A percentile compares a stretch with the other conserved stretches of the same genome.
These are phyloP conservation scores for Pomatorhinus ruficollis DNA, from an alignment of 2,113 vertebrate species.

Conservation along the genomic window DNA sequence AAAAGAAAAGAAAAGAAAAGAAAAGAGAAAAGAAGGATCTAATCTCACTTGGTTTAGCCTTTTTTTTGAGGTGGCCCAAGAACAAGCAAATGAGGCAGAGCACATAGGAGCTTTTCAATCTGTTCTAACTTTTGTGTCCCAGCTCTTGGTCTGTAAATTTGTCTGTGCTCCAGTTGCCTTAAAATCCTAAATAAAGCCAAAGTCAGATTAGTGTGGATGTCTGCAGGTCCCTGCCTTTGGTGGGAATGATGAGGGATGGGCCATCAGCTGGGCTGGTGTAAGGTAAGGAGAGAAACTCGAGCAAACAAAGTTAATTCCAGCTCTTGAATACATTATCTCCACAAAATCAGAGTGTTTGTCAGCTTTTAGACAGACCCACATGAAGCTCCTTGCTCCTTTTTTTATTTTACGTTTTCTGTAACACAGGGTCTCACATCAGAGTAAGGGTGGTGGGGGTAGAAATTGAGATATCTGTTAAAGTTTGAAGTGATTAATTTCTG, in stretches of 20 bases:
- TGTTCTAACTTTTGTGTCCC: neutral
- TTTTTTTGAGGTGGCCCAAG: neutral
- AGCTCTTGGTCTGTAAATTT: neutral
- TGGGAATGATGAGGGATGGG: neutral
- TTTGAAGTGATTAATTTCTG: neutral
- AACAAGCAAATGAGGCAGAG: neutral
- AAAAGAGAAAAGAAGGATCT: neutral
- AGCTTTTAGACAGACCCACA: neutral
- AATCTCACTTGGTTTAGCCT: neutral
- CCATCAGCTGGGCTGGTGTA: neutral
- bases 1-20: too few relatives aligned
- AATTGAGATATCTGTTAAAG: neutral
- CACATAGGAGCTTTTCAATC: neutral
- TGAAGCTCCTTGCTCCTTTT: neutral
- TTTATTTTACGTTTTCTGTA: neutral
- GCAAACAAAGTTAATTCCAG: neutral
- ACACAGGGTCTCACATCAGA: accelerated
- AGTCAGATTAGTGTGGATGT: neutral
- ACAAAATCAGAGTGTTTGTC: neutral
- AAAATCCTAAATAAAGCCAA: neutral
- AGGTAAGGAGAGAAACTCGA: neutral
- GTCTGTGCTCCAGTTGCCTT: neutral
- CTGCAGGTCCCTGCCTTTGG: neutral
- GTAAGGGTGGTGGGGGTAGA: neutral
- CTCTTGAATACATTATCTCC: neutral